Base-by-base conservation (phyloP, 2,888 invertebrate genomes). In the Thecophora atra region DNA sequence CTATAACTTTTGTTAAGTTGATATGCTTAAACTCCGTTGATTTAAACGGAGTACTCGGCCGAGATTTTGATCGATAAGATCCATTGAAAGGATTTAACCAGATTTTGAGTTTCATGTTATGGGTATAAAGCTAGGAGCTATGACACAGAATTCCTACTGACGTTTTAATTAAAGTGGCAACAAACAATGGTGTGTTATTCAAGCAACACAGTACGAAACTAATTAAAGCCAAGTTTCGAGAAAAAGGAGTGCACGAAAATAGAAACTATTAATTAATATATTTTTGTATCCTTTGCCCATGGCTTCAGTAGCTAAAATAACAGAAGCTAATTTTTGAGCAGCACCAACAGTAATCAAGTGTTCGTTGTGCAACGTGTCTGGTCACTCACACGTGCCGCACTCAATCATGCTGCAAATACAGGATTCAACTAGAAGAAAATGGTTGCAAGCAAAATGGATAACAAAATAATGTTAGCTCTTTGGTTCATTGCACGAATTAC, bases 401-500 rank as follows among this genome's bases (percentile, higher is more conserved):
- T 37, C 26, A 56, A 19, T 13, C 30, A 54, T 42, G 28, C 37
- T 6, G 11, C 11, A 37, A 37, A 37, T 54, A 21, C 8, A 8
- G 58, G 58, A 58, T 28, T 28, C 15, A 4, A 47, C 15, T 17
- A 47, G 47, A 47, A 47, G n/a, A 11, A 44, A 44, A 13, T 7
- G 13, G 13, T 17, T n/a, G 15, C n/a, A 37, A 24, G n/a, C 21
- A n/a, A 2, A 37, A 19, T 30, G 54, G 67, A 68, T 58, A 44
- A 58, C 24, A 42, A 19, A 24, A 75, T 67, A 70, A 71, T 76
- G 78, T 78, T 79, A 56, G 79, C 77, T 77, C 78, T 78, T 79
- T 74, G 78, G 81, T 81, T 82, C 81, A 81, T 81, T 78, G 81
- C 78, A 79, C 76, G 77, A 76, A 79, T 76, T 77, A 77, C 77